Evolutionary conservation across 2,888 invertebrate species (phyloP), one percentile per base, ranked within the genome.

Genomic region (Penaeus monodon): DNA sequence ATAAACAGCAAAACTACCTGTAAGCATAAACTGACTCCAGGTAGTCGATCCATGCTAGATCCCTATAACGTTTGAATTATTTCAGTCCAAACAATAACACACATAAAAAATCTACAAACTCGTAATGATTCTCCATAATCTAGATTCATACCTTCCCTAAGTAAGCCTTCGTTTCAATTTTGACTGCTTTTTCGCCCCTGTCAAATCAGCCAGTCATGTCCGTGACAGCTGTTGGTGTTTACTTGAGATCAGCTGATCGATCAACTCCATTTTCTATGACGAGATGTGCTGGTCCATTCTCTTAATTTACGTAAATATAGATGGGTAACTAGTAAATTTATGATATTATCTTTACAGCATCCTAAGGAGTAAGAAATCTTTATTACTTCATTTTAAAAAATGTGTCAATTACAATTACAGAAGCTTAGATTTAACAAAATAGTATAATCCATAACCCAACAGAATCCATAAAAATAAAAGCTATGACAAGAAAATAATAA

Each of bases 181-280:
- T 81, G 66, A 81, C 33, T 10, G 65, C 64, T 49, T 12, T 49
- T 49, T 49, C 49, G 33, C 14, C 2, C 49, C 49, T 49, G 49
- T 14, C 49, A 14, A 49, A 2, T 49, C 49, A 49, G 49, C 12
- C 12, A 49, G 49, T 49, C 49, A 49, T 49, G 49, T 76, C 76
- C 38, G 24, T 33, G 4, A 68, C 73, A 76, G n/a, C 76, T 24
- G 22, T 49, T 44, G 76, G 44, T 73, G 79, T 64, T 80, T 80
- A 80, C 79, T 33, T 64, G 10, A 33, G 63, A 65, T 64, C 79
- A 80, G 79, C 79, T 80, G 79, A 80, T 80, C 79, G 65, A 80
- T 80, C 63, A 44, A 27, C 24, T 20, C 63, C 79, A 64, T 80
- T 80, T 80, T 80, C 79, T 65, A 29, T 80, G 29, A 80, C 27